Evolutionary conservation across 2,797 vertebrate species (phyloP).

Genomic region (Lagodon rhomboides): DNA sequence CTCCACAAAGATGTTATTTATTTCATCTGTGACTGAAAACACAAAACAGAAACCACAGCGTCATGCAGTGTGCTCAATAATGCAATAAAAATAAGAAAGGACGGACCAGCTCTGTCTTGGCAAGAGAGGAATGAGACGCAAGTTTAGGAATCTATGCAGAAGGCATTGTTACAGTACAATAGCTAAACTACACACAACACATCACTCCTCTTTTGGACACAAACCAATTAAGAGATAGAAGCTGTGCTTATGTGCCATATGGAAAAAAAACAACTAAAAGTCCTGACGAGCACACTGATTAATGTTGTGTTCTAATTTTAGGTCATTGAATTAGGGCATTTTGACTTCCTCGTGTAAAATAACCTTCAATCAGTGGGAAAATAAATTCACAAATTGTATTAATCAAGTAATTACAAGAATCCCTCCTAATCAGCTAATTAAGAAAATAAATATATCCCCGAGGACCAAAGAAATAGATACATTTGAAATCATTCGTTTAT

Average conservation of each 20-base stretch:
- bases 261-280: conserved; percentile 2
- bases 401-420: neutral
- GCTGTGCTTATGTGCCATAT: conserved; percentile 24
- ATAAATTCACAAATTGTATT: conserved; percentile 4
- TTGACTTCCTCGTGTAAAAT: conserved; percentile 16
- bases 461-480: neutral
- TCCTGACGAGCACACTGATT: conserved; percentile 44
- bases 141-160: conserved; percentile 26
- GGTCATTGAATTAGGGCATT: conserved; percentile 20
- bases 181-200: conserved; percentile 36
- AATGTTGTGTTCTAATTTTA: conserved; percentile 29
- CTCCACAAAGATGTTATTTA: conserved; percentile 33
- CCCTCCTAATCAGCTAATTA: neutral
- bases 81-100: neutral
- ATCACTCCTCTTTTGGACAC: conserved; percentile 39
- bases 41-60: conserved; percentile 14
- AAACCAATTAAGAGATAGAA: conserved; percentile 62
- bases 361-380: conserved; percentile 17
- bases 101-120: neutral
- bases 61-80: neutral
- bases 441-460: neutral
- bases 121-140: conserved; percentile 4
- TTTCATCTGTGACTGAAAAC: conserved; percentile 49
- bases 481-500: neutral
- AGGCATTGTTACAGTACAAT: conserved; percentile 12